These are phyloP conservation scores for Poecilia latipinna DNA, from an alignment of 2,113 vertebrate genomes.

Conservation along the genomic window DNA sequence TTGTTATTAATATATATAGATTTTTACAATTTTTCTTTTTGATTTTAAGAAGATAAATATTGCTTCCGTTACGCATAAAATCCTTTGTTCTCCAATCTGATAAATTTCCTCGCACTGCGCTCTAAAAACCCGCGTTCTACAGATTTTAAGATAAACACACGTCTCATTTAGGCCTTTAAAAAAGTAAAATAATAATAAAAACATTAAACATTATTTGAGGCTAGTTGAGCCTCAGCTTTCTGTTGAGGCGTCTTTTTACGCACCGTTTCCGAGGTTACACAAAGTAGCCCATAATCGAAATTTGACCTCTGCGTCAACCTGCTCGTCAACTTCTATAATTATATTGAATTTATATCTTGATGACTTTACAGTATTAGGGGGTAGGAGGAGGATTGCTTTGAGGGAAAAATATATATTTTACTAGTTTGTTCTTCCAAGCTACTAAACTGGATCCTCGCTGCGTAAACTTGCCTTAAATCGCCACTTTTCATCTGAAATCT, in stretches of 20 bases:
- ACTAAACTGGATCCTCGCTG: not conserved
- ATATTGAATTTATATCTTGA: conserved; percentile 23
- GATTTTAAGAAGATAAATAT: not conserved
- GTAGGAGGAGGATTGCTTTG: not conserved
- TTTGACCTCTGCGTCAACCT: conserved; percentile 45
- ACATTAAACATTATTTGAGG: not conserved
- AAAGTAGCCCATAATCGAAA: conserved; percentile 38
- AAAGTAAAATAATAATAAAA: too few relatives aligned
- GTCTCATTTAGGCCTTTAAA: not conserved
- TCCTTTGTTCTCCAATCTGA: not conserved
- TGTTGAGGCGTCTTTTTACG: conserved; percentile 32
- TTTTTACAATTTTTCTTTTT: not conserved
- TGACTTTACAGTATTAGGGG: not conserved
- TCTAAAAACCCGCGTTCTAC: not conserved
- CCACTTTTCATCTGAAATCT: conserved; percentile 22
- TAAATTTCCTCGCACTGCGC: not conserved
- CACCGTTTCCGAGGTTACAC: conserved; percentile 10
- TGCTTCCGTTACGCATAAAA: conserved; percentile 3
- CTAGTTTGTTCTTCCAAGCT: conserved; percentile 3
- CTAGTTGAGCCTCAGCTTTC: conserved; percentile 38
- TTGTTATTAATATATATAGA: not conserved
- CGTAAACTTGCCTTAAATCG: conserved; percentile 28
- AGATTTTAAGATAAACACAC: conserved; percentile 8
- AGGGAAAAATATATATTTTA: conserved; percentile 14
- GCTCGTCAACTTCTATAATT: conserved; percentile 47